Conservation (phyloP, 2,888 invertebrate genomes). For the Steinernema hermaphroditum region DNA sequence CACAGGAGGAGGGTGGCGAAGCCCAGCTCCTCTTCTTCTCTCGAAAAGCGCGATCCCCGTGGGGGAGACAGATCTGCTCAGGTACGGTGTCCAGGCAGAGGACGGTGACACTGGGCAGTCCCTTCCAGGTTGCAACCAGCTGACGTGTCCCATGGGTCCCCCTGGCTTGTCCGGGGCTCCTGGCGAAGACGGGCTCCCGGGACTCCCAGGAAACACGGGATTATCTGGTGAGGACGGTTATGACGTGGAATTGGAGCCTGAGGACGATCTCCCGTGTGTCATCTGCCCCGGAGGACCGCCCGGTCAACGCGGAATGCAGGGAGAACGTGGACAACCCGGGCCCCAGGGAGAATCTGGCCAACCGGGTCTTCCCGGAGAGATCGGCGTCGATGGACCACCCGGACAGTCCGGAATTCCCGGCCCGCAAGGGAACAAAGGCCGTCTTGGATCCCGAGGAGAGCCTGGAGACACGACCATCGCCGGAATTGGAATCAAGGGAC, state of each 20-base stretch:
- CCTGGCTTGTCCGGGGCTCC: conserved; percentile 63
- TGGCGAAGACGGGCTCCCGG: conserved; percentile 40
- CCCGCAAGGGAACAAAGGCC: conserved; percentile 45
- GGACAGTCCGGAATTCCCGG: conserved; percentile 59
- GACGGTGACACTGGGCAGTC: too few relatives aligned
- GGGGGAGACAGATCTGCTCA: conserved; percentile 42
- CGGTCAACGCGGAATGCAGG: conserved; percentile 48
- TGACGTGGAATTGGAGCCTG: conserved; percentile 63
- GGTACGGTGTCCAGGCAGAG: conserved; percentile 25
- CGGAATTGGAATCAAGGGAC: conserved; percentile 63
- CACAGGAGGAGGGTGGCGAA: not conserved
- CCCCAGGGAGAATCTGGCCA: conserved; percentile 65
- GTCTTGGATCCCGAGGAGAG: conserved; percentile 50
- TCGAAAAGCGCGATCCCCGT: conserved; percentile 45
- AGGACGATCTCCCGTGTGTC: conserved; percentile 64
- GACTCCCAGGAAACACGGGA: conserved; percentile 41
- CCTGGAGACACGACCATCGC: conserved; percentile 57
- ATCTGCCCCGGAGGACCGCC: conserved; percentile 66
- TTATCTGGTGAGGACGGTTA: conserved; percentile 62
- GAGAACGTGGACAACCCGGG: conserved; percentile 44
- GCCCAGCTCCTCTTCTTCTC: conserved; percentile 48
- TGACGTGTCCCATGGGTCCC: conserved; percentile 63
- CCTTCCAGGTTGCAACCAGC: conserved; percentile 52
- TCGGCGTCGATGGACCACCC: conserved; percentile 54
- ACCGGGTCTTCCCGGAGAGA: conserved; percentile 50